These are phyloP conservation scores for Raja brachyura DNA, from an alignment of 2,113 vertebrate genomes.

Conservation along the genomic window DNA sequence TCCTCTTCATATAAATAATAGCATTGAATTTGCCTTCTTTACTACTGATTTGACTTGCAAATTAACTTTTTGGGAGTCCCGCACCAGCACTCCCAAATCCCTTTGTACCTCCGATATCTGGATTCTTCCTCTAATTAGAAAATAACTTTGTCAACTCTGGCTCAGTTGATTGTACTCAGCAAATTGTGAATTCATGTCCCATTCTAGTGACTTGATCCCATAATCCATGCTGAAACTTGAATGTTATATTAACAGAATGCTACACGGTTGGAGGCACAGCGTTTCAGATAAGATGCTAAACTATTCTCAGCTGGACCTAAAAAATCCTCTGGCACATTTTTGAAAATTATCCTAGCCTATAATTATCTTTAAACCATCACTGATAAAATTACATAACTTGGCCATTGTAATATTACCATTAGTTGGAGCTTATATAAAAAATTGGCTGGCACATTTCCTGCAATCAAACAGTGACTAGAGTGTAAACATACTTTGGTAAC, in stretches of 20 bases:
- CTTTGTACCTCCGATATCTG: too few species aligned
- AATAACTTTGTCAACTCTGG: not conserved
- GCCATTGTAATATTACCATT: not conserved
- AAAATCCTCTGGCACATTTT: not conserved
- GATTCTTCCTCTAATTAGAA: too few species aligned
- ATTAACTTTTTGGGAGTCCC: too few species aligned
- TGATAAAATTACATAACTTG: not conserved
- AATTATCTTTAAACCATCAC: not conserved
- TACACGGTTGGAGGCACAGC: not conserved
- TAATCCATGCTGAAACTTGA: not conserved
- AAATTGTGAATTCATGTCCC: not conserved
- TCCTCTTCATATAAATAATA: too few species aligned
- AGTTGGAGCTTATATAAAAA: not conserved
- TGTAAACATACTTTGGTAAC: not conserved
- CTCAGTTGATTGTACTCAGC: not conserved
- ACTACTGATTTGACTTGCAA: too few species aligned
- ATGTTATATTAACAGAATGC: not conserved
- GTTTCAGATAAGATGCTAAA: not conserved
- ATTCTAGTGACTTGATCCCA: not conserved
- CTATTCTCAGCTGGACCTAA: not conserved
- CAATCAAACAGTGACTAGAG: not conserved
- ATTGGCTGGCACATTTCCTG: not conserved
- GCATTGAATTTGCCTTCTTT: too few species aligned
- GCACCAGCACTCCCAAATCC: too few species aligned
- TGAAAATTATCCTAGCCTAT: not conserved